Base-by-base conservation (phyloP, 2,797 vertebrate genomes). In the Neosalanx taihuensis region DNA sequence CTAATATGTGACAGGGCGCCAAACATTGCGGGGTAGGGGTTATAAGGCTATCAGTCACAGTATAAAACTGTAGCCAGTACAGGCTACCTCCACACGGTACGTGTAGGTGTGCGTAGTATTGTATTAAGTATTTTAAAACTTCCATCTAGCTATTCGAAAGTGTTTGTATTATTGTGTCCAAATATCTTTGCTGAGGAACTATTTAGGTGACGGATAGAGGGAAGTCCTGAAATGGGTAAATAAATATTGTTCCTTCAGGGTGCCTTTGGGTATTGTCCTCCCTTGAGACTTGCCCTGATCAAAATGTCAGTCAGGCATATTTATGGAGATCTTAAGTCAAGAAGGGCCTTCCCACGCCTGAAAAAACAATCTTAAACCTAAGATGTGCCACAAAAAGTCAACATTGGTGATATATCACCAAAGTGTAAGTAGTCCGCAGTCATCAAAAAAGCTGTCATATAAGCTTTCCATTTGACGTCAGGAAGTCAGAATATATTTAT, bases 1-100 rank as follows among this genome's bases (percentile, higher is more conserved):
- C 46, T 3, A 87, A 89, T 9, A 41, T 41, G 89, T 88, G 86
- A 86, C 87, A 89, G 74, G 64, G 60, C 23, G 69, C 67, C 67
- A 33, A 72, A 49, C 37, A 46, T 46, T 49, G 46, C 30, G 71
- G 29, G 59, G n/a, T 9, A 20, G 4, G 12, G 23, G 20, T 51
- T 1, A 37, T 66, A 74, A 75, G 71, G 63, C 69, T 51, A 67
- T 62, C 66, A 79, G 77, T 72, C 71, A 72, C 79, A 81, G 9
- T 74, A 70, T 33, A 13, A 13, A 35, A 20, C 35, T 13, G 3
- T 20, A 46, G 63, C 10, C 63, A 56, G 18, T 56, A 5, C 18
- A n/a, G 18, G 51, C 51, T n/a, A 53, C n/a, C 35, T 7, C 33
- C 13, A 4, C 35, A 6, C 17, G 18, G 20, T 29, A 15, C 3